A percentile compares a stretch with the other conserved stretches of the same genome.
Evolutionary conservation across 2,113 vertebrate species (phyloP).

Genomic region (Pseudois nayaur): DNA sequence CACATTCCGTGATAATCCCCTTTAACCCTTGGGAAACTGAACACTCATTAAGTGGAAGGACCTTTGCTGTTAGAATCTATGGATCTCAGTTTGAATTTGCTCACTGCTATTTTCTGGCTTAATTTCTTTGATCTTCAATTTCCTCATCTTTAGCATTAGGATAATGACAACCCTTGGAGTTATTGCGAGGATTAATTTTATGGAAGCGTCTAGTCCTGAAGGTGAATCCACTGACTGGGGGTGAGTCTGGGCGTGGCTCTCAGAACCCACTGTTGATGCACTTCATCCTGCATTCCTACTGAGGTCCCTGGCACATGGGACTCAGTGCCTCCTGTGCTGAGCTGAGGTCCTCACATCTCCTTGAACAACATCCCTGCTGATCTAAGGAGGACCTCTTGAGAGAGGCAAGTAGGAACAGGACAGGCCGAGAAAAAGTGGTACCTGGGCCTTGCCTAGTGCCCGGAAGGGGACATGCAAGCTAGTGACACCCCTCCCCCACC

Average conservation of each 20-base stretch:
- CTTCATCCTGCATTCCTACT: too few species aligned
- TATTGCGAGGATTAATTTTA: neutral
- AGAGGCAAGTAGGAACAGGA: neutral
- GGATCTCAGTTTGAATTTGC: neutral
- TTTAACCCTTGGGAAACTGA: neutral
- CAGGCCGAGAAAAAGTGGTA: too few species aligned
- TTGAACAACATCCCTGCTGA: neutral
- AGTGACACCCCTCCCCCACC: too few species aligned
- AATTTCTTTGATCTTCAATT: neutral
- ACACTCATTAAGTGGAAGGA: neutral
- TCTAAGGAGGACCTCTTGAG: neutral
- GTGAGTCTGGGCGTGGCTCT: fast-evolving
- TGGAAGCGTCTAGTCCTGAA: fast-evolving
- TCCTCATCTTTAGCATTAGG: neutral
- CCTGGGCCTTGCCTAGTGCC: too few species aligned
- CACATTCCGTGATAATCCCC: neutral
- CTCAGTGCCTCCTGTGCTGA: neutral
- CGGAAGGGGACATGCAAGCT: fast-evolving
- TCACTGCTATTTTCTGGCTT: neutral
- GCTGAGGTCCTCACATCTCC: neutral
- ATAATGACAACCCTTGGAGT: neutral
- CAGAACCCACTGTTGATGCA: fast-evolving
- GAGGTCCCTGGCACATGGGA: neutral
- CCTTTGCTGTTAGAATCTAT: neutral
- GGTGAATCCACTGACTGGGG: fast-evolving